These are phyloP conservation scores for Aythya baeri DNA, from an alignment of 2,113 vertebrate genomes.

Conservation along the genomic window DNA sequence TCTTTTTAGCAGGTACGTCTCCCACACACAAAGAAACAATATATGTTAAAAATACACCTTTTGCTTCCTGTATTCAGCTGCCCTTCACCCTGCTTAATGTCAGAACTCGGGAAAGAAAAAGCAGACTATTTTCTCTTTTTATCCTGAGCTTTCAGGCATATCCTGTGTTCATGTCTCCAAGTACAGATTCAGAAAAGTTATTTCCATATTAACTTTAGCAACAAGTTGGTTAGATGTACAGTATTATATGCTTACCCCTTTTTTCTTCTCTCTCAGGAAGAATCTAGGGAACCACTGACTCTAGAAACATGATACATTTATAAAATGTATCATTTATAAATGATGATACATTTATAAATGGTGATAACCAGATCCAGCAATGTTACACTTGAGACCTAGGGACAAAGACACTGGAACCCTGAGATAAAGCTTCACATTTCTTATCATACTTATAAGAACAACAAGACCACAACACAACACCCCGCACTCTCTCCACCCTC, in stretches of 20 bases:
- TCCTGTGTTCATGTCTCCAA: accelerated
- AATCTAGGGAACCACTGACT: neutral
- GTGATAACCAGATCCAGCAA: neutral
- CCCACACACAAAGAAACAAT: neutral
- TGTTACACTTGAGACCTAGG: neutral
- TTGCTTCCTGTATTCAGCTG: neutral
- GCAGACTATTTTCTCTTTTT: neutral
- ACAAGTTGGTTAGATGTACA: neutral
- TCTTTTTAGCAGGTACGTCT: neutral
- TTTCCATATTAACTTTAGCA: neutral
- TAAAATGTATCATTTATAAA: neutral
- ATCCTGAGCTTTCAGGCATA: neutral
- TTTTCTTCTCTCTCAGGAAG: neutral
- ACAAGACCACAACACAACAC: neutral
- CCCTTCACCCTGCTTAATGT: neutral
- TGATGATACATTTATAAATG: neutral
- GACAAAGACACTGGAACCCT: neutral
- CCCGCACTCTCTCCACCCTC: no score
- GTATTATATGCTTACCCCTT: neutral
- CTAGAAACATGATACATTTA: neutral
- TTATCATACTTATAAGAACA: neutral
- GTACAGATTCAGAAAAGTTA: neutral
- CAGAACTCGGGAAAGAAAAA: neutral
- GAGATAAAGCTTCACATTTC: neutral
- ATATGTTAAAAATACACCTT: neutral